Conservation (phyloP, 2,113 vertebrate species). For the Phalacrocorax aristotelis region DNA sequence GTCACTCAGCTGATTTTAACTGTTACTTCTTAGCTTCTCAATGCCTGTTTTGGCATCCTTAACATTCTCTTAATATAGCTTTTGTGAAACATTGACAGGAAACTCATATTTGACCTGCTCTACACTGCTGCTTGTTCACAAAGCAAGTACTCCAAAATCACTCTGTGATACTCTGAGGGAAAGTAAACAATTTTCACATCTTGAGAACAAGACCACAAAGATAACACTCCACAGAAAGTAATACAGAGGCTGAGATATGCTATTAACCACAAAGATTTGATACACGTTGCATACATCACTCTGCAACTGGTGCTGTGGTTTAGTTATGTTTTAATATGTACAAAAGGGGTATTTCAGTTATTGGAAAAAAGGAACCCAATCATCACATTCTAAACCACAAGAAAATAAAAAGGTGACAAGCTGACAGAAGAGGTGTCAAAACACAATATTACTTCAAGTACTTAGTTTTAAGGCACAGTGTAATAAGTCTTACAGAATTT, state of each 20-base stretch:
- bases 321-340: neutral
- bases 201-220: slow-evolving; percentile 49
- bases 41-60: neutral
- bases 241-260: neutral
- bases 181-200: slow-evolving; percentile 19
- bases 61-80: neutral
- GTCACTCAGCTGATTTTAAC: neutral
- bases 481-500: neutral
- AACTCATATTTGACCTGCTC: neutral
- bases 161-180: neutral
- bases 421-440: neutral
- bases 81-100: neutral
- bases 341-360: neutral
- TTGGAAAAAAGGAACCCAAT: neutral
- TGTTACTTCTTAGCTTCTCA: neutral
- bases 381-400: slow-evolving; percentile 20
- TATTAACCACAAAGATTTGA: slow-evolving; percentile 23
- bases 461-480: neutral
- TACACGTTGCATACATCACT: neutral
- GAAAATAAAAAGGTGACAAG: neutral
- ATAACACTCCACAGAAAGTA: neutral
- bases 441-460: neutral
- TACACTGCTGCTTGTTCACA: neutral
- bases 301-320: slow-evolving; percentile 31
- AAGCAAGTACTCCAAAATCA: neutral